Percentiles rank a stretch among this genome's conserved stretches.
These are phyloP conservation scores for Caracal caracal DNA, from an alignment of 2,113 vertebrate species.

Conservation along the genomic window DNA sequence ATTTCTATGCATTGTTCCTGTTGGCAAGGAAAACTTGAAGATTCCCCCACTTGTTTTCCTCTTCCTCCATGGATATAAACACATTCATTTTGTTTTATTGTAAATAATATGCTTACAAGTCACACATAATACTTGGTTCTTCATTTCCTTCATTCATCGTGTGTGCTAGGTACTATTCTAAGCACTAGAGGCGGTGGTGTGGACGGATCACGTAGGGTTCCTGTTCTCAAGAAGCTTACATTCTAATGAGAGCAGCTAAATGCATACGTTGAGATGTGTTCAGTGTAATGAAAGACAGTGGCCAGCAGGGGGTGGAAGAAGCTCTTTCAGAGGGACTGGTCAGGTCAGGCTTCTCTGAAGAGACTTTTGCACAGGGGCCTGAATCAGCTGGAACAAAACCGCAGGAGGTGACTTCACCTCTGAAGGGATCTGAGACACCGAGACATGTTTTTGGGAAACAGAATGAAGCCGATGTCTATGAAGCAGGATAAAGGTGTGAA, in stretches of 20 bases:
- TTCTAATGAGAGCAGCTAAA: not conserved
- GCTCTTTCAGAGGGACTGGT: not conserved
- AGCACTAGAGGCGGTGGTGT: accelerated
- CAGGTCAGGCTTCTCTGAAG: not conserved
- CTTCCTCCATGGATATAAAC: not conserved
- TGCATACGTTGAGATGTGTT: not conserved
- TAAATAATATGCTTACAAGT: not conserved
- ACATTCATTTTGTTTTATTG: not conserved
- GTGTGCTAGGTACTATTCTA: not conserved
- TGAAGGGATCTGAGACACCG: not conserved
- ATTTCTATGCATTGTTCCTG: not conserved
- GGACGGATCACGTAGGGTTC: not conserved
- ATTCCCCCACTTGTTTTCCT: not conserved
- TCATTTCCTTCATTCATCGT: not conserved
- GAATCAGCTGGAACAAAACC: not conserved
- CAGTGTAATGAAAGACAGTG: not conserved
- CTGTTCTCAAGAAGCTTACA: not conserved
- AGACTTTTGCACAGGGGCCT: not conserved
- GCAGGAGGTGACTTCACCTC: not conserved
- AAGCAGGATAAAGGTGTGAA: not conserved
- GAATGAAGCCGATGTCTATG: not conserved
- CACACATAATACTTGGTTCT: not conserved
- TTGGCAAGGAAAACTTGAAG: not conserved
- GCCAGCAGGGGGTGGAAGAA: not conserved
- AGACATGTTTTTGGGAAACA: not conserved